These are phyloP conservation scores for Pachyramphus minor DNA, from an alignment of 2,113 vertebrate species.

Conservation along the genomic window DNA sequence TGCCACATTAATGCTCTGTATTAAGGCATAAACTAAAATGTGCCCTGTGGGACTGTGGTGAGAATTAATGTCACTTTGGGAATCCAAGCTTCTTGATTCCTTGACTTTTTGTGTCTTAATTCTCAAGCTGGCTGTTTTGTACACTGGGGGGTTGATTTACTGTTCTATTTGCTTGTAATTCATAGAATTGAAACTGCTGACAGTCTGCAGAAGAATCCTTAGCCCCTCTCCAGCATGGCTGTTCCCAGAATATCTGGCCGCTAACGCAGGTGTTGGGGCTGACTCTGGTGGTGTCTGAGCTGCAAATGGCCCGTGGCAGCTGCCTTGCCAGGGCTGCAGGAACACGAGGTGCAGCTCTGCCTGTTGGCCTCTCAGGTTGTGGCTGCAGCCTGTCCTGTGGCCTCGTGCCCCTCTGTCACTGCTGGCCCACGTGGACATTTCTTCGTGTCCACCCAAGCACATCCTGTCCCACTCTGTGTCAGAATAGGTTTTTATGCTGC, in stretches of 20 bases:
- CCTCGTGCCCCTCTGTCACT: neutral
- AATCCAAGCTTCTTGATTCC: constrained; percentile 51
- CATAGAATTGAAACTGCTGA: constrained; percentile 22
- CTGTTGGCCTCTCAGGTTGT: fast-evolving
- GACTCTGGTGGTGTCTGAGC: neutral
- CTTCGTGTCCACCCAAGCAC: neutral
- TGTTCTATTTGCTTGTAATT: neutral
- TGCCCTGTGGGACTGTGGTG: constrained; percentile 21
- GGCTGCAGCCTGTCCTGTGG: neutral
- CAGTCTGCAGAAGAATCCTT: neutral
- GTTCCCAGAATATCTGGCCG: neutral
- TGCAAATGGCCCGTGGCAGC: neutral
- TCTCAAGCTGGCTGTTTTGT: constrained; percentile 15
- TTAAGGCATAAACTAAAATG: constrained; percentile 57
- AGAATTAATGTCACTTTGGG: constrained; percentile 54
- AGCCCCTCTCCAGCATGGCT: neutral
- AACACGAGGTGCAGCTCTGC: neutral
- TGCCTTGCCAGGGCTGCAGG: neutral
- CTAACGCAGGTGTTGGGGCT: neutral
- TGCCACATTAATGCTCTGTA: constrained; percentile 41
- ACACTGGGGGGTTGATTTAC: neutral
- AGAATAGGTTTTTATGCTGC: neutral
- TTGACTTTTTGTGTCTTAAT: constrained; percentile 52
- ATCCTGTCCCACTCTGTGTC: neutral
- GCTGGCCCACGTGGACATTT: neutral